Base-by-base conservation (phyloP, 2,113 vertebrate species). In the Chunga burmeisteri region DNA sequence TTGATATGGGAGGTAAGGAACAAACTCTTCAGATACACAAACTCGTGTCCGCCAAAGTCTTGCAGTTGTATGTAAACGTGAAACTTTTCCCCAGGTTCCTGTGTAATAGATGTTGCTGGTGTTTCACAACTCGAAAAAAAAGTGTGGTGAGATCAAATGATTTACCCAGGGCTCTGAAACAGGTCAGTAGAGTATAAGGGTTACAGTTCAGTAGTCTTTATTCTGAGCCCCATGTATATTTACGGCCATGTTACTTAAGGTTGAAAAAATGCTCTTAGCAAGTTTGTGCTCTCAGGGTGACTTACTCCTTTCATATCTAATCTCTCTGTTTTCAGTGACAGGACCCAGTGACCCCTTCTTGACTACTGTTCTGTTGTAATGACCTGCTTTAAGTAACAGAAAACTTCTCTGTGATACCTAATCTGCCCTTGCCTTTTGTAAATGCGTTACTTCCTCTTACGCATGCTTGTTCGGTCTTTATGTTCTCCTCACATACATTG, bases 261-360 rank as follows among this genome's bases (percentile, higher is more conserved):
- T 93, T 91, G 86, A 82, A 94, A 94, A 97, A 97, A 95, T 93
- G 95, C 81, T 91, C 91, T 94, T 91, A 77, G 66, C 83, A 93
- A 94, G 81, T 94, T 95, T 52, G 26, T 88, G 71, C 62, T 88
- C 68, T 80, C 30, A 26, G 65, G 81, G 83, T 95, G 73, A 92
- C 87, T 96, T 96, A 84, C 2, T 94, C 75, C 79, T 82, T 96
- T 96, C 90, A 72, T 93, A 86, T 89, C 92, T 91, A 90, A 94
- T 95, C 73, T 92, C 83, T 92, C 49, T 67, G 75, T 86, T 94
- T 88, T 63, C 90, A 71, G 66, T 93, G 53, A 84, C 47, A n/a
- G 85, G 84, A 93, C 80, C 66, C 49, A 83, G 47, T 95, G 73
- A 94, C 88, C 59, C 55, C 53, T 73, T 72, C 61, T 74, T 95